phyloP scores from a whole-genome alignment of 2,888 invertebrate species.

The Erebia aethiops region DNA sequence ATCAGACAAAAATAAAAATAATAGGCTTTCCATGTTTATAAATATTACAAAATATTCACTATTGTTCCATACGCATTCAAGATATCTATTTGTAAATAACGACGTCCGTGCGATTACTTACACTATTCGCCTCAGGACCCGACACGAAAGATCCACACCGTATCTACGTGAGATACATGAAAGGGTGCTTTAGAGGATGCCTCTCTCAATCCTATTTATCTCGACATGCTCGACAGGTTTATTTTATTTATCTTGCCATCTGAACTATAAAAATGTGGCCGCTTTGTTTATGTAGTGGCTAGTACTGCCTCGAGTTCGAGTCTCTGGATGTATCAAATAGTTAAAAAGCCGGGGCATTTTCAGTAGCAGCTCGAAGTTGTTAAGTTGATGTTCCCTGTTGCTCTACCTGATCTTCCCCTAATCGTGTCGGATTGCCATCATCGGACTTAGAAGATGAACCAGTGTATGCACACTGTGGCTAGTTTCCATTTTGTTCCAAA shows the following conservation, averaged over 20 bases:
- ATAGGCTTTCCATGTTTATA: neutral
- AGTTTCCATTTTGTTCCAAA: too few species aligned
- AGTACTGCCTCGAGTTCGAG: too few species aligned
- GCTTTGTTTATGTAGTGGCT: too few species aligned
- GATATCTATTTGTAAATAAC: neutral
- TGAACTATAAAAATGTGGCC: neutral
- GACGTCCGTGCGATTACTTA: neutral
- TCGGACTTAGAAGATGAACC: too few species aligned
- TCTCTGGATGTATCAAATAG: too few species aligned
- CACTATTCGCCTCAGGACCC: slow-evolving; percentile 6
- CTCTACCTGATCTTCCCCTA: too few species aligned
- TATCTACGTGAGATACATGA: slow-evolving; percentile 2
- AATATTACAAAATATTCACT: neutral
- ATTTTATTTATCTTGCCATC: neutral
- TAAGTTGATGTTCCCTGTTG: too few species aligned
- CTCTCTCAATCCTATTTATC: slow-evolving; percentile 3
- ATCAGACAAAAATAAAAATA: neutral
- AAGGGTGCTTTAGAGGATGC: slow-evolving; percentile 1
- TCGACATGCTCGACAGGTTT: slow-evolving; percentile 3
- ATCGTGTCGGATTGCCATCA: too few species aligned
- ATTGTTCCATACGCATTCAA: slow-evolving; percentile 3
- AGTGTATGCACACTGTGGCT: too few species aligned
- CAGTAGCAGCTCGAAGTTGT: too few species aligned
- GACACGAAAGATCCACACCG: neutral
- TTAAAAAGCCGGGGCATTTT: too few species aligned